Conservation (phyloP, 30 jellyfish, hydroid and myxozoan genomes). For the Aurelia sp. region DNA sequence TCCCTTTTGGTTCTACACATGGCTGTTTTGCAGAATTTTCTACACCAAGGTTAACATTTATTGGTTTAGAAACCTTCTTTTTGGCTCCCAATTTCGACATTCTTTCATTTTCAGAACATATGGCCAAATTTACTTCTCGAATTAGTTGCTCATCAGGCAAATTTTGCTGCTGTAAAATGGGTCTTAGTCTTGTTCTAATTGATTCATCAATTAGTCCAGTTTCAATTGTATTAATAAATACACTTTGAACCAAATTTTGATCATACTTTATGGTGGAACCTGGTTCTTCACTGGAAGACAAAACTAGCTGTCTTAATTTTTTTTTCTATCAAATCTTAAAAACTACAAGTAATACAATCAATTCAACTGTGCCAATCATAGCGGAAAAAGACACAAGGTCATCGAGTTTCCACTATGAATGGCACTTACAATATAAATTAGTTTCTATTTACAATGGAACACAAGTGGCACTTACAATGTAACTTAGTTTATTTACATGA, state of each 20-base stretch:
- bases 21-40: constrained; percentile 27
- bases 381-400: too few species aligned
- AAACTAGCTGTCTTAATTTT: constrained; percentile 6
- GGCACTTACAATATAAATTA: too few species aligned
- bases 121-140: not conserved
- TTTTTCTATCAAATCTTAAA: too few species aligned
- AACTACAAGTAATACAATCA: too few species aligned
- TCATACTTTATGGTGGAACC: constrained; percentile 16
- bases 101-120: constrained; percentile 13
- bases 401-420: too few species aligned
- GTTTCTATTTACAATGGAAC: too few species aligned
- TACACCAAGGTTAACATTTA: constrained; percentile 8
- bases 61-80: constrained; percentile 8
- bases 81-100: constrained; percentile 22
- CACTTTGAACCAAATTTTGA: constrained; percentile 12
- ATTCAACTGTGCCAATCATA: too few species aligned
- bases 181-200: constrained; percentile 16
- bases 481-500: too few species aligned
- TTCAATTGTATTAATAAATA: constrained; percentile 27
- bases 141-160: constrained; percentile 19
- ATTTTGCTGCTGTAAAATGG: not conserved
- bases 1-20: constrained; percentile 4
- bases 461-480: too few species aligned
- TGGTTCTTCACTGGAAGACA: constrained; percentile 11
- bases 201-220: constrained; percentile 44